These are phyloP conservation scores for Silurus aristotelis DNA, from an alignment of 2,797 vertebrate genomes.

Conservation along the genomic window DNA sequence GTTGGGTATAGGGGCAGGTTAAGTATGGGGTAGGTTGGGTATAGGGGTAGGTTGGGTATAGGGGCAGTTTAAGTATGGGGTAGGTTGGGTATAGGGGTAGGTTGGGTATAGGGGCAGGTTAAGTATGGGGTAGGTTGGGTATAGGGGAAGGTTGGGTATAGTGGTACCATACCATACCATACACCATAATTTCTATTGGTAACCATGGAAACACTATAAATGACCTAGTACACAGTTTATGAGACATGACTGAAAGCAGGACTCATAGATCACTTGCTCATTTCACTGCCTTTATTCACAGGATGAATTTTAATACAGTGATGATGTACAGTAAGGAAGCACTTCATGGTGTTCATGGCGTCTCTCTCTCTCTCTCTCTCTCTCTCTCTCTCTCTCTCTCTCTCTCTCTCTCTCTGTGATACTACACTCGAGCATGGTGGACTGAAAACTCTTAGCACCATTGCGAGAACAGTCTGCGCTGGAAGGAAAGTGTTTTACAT, in stretches of 20 bases:
- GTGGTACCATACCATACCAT: too few relatives aligned
- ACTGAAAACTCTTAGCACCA: conserved; percentile 74
- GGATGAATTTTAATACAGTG: conserved; percentile 53
- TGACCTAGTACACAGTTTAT: not conserved
- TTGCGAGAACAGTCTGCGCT: conserved; percentile 61
- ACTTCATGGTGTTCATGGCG: conserved; percentile 66
- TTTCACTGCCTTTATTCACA: not conserved
- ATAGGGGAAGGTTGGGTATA: too few relatives aligned
- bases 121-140: too few relatives aligned
- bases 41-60: too few relatives aligned
- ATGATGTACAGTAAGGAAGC: conserved; percentile 69
- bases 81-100: too few relatives aligned
- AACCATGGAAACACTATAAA: not conserved
- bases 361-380: conserved; percentile 52
- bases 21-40: too few relatives aligned
- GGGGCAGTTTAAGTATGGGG: too few relatives aligned
- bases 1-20: too few relatives aligned
- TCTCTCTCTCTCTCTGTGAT: not conserved
- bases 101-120: too few relatives aligned
- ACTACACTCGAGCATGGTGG: not conserved
- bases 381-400: conserved; percentile 9
- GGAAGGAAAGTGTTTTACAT: conserved; percentile 9
- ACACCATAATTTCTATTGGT: not conserved
- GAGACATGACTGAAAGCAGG: not conserved
- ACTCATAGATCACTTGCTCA: not conserved